Evolutionary conservation across 2,888 invertebrate species (phyloP).

Genomic region (Mimas tiliae): DNA sequence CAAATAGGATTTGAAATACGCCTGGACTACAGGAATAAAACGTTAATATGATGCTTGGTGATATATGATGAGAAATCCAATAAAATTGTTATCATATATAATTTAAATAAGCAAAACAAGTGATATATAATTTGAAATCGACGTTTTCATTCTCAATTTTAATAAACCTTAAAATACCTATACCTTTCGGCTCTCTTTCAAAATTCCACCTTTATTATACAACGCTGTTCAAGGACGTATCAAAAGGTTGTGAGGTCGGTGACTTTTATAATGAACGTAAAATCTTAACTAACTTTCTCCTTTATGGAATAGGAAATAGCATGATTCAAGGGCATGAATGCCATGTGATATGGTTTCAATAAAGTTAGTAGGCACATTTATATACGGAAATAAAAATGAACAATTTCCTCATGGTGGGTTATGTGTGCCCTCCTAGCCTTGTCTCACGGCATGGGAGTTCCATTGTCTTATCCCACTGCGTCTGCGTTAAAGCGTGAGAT

Average conservation of each 20-base stretch:
- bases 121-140: too few relatives aligned
- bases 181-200: background rate
- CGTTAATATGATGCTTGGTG: too few relatives aligned
- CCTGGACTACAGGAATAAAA: background rate
- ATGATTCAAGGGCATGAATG: background rate
- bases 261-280: background rate
- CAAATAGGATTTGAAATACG: background rate
- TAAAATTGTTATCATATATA: too few relatives aligned
- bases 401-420: slow-evolving; percentile 47
- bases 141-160: too few relatives aligned
- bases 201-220: background rate
- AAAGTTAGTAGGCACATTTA: too few relatives aligned
- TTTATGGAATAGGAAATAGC: background rate
- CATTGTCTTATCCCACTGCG: slow-evolving; percentile 48
- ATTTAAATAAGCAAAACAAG: too few relatives aligned
- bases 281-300: background rate
- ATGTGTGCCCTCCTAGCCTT: slow-evolving; percentile 57
- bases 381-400: slow-evolving; percentile 31
- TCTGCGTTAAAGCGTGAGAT: slow-evolving; percentile 47
- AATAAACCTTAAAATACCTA: too few relatives aligned
- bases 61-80: too few relatives aligned
- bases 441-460: slow-evolving; percentile 50
- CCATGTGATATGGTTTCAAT: slow-evolving; percentile 4
- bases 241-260: background rate
- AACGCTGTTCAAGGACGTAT: background rate